Base-by-base conservation (phyloP, 1,140 invertebrate genomes). In the Caenorhabditis tropicalis region DNA sequence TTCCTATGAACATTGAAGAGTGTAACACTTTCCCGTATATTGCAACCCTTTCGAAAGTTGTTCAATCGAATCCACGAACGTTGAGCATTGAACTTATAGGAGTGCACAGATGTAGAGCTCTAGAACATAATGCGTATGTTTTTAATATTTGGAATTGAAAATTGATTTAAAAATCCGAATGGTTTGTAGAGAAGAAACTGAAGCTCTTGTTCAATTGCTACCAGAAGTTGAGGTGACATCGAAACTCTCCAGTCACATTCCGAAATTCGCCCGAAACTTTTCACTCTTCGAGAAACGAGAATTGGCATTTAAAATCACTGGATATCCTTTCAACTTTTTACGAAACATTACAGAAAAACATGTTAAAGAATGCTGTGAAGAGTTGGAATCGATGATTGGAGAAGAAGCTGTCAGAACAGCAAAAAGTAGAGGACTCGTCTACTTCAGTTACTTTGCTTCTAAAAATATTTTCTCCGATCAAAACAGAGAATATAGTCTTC, bases 41-140 rank as follows among this genome's bases (percentile, higher is more conserved):
- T 0, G 65, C 65, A 12, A 74, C 65, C 9, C 21, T 74, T 12
- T 74, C 65, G 4, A 74, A 43, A 43, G 65, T 74, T 5, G 21
- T 74, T 74, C 65, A 74, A 43, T 29, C 65, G 3, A 74, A 74
- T 43, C n/a, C 65, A 24, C 27, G 21, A 9, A 43, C 36, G 0
- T n/a, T 74, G n/a, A 74, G 65, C 36, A 39, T 74, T 19, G 65
- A 74, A 29, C 36, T 74, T 21, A 74, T 74, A 36, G 65, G 65
- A 24, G 65, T 74, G 16, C n/a, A 74, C 24, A 16, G 65, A 74
- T 74, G 65, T 27, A 74, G 43, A 43, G 65, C 43, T 27, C 7
- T 74, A 12, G n/a, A 5, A 12, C 24, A 74, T 31, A 74, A 74
- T 24, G 12, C 43, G 65, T 74, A 74, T 21, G 65, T 60, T 6